These are phyloP conservation scores for Pharmacophagus antenor DNA, from an alignment of 2,888 invertebrate species.

Conservation along the genomic window DNA sequence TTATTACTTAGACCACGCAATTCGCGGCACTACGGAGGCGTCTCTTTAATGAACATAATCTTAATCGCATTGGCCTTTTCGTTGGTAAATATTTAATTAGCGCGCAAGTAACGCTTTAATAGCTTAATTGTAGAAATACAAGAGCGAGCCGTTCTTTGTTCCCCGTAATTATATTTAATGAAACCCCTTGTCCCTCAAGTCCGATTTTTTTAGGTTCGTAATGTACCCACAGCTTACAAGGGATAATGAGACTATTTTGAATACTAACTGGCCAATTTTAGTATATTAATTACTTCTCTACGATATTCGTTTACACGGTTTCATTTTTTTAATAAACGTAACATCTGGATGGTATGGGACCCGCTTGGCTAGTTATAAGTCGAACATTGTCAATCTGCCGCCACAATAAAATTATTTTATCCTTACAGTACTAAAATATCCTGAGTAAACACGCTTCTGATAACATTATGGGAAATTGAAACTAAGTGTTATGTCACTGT, in stretches of 20 bases:
- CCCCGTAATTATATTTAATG: constrained; percentile 19
- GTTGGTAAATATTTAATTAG: constrained; percentile 68
- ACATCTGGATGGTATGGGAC: too few species aligned
- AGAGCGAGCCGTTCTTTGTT: constrained; percentile 37
- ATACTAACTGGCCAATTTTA: constrained; percentile 3
- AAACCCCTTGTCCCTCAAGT: background rate
- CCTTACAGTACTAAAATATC: too few species aligned
- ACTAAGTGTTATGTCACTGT: too few species aligned
- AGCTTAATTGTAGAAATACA: constrained; percentile 63
- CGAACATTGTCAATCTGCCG: too few species aligned
- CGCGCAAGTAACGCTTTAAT: constrained; percentile 54
- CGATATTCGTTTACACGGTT: too few species aligned
- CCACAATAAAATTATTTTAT: too few species aligned
- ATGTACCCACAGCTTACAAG: background rate
- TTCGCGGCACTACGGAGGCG: constrained; percentile 32
- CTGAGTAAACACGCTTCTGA: too few species aligned
- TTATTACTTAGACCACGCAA: constrained; percentile 31
- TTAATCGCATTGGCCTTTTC: constrained; percentile 59
- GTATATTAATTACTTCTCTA: background rate
- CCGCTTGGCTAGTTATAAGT: too few species aligned
- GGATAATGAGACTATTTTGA: background rate
- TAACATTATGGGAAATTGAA: too few species aligned
- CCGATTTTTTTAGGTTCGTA: background rate
- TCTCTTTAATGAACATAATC: constrained; percentile 53
- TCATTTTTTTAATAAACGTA: background rate